phyloP scores from a whole-genome alignment of 2,113 vertebrate species.

The Carassius gibelio region DNA sequence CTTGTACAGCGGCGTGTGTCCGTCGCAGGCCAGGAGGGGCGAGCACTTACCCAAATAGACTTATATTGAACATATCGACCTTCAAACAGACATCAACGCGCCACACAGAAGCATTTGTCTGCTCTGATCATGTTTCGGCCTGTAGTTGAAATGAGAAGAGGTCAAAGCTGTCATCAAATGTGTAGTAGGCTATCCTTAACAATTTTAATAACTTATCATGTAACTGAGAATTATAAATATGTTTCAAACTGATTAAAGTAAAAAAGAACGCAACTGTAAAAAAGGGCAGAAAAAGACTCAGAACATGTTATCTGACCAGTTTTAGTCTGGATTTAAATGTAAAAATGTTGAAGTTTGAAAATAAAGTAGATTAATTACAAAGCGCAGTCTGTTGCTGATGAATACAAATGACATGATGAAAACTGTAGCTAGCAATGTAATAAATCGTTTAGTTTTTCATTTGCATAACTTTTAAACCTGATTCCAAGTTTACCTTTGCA shows the following conservation, averaged over 20 bases:
- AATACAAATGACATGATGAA: not conserved
- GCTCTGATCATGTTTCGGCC: not conserved
- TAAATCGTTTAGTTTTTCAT: no score
- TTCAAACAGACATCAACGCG: not conserved
- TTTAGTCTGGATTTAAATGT: not conserved
- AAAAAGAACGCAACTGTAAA: not conserved
- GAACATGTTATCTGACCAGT: not conserved
- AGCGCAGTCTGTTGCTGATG: not conserved
- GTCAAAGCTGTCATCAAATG: not conserved
- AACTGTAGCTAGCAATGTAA: not conserved
- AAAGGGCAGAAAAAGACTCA: not conserved
- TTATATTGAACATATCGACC: slow-evolving; percentile 1
- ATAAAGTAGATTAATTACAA: no score
- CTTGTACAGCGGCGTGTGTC: not conserved
- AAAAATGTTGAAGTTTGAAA: not conserved
- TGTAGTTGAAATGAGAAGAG: not conserved
- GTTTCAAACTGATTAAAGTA: no score
- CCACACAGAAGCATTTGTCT: not conserved
- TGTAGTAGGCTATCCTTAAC: no score
- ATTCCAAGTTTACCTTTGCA: no score
- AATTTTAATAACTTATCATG: no score
- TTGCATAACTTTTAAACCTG: no score
- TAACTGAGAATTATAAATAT: no score
- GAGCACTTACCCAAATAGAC: slow-evolving; percentile 9
- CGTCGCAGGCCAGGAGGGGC: not conserved